Evolutionary conservation across 2,113 vertebrate genomes (phyloP).

Genomic region (Bambusicola thoracicus): DNA sequence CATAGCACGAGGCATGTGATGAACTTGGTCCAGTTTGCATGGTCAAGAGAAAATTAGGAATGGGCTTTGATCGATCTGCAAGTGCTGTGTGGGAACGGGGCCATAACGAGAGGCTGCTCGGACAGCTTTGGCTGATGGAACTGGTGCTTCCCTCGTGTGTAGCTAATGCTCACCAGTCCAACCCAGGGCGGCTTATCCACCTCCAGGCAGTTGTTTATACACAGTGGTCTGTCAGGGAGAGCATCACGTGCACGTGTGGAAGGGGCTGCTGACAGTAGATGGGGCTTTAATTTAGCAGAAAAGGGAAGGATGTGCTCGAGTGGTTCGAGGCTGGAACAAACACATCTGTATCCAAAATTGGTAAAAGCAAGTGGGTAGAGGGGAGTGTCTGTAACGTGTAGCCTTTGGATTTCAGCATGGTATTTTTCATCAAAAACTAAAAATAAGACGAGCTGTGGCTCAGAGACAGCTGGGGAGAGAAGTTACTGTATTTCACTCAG

Average conservation of each 20-base stretch:
- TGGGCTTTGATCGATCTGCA: background rate
- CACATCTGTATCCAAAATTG: background rate
- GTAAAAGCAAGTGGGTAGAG: background rate
- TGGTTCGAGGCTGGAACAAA: conserved; percentile 2
- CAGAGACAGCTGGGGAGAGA: background rate
- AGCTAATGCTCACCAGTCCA: background rate
- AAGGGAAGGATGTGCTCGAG: background rate
- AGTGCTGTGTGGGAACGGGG: background rate
- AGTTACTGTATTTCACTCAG: background rate
- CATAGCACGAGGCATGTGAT: background rate
- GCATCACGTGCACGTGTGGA: conserved; percentile 35
- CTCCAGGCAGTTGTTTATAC: conserved; percentile 11
- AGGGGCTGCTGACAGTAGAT: conserved; percentile 55
- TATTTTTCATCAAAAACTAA: background rate
- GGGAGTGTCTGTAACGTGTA: background rate
- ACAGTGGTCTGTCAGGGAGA: background rate
- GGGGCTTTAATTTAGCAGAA: conserved; percentile 70
- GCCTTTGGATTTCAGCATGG: background rate
- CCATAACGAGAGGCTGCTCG: background rate
- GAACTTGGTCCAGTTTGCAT: background rate
- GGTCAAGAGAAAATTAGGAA: background rate
- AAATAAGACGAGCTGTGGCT: background rate
- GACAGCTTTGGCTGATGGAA: conserved; percentile 20
- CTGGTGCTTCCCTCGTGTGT: background rate
- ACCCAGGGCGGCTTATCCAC: background rate